These are phyloP conservation scores for Upupa epops DNA, from an alignment of 2,113 vertebrate species.

Conservation along the genomic window DNA sequence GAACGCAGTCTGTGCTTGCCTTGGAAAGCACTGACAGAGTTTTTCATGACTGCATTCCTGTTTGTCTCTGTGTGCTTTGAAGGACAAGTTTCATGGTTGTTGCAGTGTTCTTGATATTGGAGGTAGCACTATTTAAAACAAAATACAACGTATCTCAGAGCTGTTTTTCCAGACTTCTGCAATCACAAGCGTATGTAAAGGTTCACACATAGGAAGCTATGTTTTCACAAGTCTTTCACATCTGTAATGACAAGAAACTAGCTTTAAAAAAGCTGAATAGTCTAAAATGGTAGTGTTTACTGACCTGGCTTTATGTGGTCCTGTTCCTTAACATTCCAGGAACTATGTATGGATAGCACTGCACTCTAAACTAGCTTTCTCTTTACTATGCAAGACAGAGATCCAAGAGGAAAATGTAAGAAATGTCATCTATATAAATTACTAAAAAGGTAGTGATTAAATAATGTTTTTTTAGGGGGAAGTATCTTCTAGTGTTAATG, in stretches of 20 bases:
- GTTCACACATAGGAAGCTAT: background rate
- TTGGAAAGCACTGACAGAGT: background rate
- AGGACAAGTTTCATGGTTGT: background rate
- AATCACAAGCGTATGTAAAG: background rate
- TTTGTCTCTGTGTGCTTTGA: accelerated
- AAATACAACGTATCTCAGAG: background rate
- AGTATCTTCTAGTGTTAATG: background rate
- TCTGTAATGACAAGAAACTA: background rate
- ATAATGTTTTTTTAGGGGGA: background rate
- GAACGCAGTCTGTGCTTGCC: background rate
- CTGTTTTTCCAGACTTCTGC: background rate
- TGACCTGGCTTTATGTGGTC: background rate
- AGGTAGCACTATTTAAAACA: background rate
- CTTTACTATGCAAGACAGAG: background rate
- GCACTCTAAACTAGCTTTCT: background rate
- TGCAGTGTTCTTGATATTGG: background rate
- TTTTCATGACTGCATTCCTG: background rate
- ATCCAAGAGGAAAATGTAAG: background rate
- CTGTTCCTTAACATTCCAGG: too few species aligned
- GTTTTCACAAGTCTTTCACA: background rate
- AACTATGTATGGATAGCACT: background rate
- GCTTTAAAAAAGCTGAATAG: background rate
- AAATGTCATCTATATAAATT: background rate
- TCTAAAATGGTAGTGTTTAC: background rate
- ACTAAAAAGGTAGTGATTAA: background rate